A percentile compares a stretch with the other conserved stretches of the same genome.
Conservation (phyloP, 2,113 vertebrate species). For the Paratilapia polleni region DNA sequence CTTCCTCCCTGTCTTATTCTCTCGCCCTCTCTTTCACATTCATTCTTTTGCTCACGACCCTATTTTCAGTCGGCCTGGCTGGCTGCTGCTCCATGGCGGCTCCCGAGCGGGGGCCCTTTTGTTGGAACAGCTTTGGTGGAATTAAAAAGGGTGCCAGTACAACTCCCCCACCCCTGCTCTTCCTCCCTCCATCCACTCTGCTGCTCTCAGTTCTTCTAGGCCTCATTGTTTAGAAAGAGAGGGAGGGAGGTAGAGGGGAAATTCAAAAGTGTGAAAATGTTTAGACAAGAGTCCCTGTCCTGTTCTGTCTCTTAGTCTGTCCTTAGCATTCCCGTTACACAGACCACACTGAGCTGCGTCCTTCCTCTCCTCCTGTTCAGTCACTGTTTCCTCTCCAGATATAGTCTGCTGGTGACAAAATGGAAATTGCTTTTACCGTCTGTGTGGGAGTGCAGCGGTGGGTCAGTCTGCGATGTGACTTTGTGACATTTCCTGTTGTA, state of each 20-base stretch:
- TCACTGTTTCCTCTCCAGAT: constrained; percentile 37
- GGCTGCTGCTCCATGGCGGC: constrained; percentile 35
- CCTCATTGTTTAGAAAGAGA: constrained; percentile 62
- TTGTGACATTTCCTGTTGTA: constrained; percentile 52
- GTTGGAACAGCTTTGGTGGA: constrained; percentile 66
- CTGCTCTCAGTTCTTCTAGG: constrained; percentile 40
- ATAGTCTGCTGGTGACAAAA: constrained; percentile 35
- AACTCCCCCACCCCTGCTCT: neutral
- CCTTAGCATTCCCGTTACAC: constrained; percentile 15
- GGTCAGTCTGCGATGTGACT: constrained; percentile 30
- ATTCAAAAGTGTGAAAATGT: constrained; percentile 57
- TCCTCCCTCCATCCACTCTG: constrained; percentile 5
- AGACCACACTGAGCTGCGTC: neutral
- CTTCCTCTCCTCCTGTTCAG: neutral
- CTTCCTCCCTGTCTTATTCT: constrained; percentile 25
- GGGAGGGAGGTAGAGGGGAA: neutral
- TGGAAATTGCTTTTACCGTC: constrained; percentile 39
- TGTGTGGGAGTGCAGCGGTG: constrained; percentile 29
- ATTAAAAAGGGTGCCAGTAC: constrained; percentile 65
- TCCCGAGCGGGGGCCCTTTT: constrained; percentile 55
- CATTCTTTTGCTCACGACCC: constrained; percentile 55
- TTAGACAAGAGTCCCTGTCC: constrained; percentile 33
- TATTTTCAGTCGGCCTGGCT: constrained; percentile 36
- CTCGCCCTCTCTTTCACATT: neutral
- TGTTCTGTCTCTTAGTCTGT: constrained; percentile 22